These are phyloP conservation scores for Rhagonycha fulva DNA, from an alignment of 2,888 invertebrate genomes.

Conservation along the genomic window DNA sequence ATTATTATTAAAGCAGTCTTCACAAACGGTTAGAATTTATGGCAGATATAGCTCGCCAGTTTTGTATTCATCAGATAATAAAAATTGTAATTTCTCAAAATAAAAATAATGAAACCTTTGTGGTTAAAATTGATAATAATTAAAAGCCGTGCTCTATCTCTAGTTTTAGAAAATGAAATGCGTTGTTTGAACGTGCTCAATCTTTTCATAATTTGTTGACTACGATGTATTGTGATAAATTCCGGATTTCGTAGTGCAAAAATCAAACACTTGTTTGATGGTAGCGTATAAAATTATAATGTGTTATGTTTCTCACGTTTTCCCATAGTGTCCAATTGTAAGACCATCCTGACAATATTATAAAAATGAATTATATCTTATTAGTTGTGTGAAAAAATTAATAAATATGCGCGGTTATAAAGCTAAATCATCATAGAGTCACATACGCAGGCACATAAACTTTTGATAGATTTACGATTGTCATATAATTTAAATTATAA, in stretches of 20 bases:
- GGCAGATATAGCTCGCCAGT: neutral
- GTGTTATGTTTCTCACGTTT: neutral
- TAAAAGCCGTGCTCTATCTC: neutral
- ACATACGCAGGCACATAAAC: neutral
- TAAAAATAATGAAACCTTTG: neutral
- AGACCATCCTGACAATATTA: neutral
- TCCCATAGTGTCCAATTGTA: neutral
- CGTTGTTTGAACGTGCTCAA: neutral
- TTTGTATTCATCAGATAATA: neutral
- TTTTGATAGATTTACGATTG: conserved; percentile 10
- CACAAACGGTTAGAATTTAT: neutral
- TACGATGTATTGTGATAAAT: neutral
- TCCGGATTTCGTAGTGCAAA: neutral
- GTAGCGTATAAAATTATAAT: neutral
- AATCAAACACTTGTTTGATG: too few relatives aligned
- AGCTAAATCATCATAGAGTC: neutral
- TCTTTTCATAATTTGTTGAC: neutral
- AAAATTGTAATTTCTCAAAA: neutral
- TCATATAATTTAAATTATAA: conserved; percentile 9
- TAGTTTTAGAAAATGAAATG: neutral
- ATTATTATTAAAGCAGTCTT: neutral
- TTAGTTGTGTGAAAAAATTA: neutral
- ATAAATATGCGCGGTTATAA: neutral
- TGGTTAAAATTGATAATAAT: neutral
- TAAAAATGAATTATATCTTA: too few relatives aligned